phyloP scores from a whole-genome alignment of 2,113 vertebrate species.

The Rhynchopsitta pachyrhyncha region DNA sequence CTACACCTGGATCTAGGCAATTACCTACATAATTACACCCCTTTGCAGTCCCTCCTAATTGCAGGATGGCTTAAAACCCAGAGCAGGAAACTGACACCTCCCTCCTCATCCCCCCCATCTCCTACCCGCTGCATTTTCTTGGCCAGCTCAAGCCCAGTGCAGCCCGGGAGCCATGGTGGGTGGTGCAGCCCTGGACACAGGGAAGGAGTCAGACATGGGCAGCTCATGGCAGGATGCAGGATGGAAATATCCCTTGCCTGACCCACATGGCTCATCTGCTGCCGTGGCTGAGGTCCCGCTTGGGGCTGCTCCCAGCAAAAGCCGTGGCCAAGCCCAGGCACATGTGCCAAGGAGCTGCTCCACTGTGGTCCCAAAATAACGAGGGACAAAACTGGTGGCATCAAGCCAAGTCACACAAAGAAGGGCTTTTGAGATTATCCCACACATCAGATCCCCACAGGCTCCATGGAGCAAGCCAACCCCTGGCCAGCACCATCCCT shows the following conservation, averaged over 20 bases:
- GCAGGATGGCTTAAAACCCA: background rate
- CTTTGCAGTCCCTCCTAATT: background rate
- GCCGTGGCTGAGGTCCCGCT: background rate
- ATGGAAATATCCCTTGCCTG: background rate
- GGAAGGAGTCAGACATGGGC: rapidly evolving
- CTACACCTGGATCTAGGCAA: background rate
- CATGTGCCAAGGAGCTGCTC: rapidly evolving
- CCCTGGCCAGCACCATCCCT: background rate
- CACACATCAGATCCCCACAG: background rate
- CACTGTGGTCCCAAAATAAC: background rate
- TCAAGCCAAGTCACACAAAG: background rate
- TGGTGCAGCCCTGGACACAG: rapidly evolving
- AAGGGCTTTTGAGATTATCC: conserved; percentile 1
- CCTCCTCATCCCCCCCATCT: background rate
- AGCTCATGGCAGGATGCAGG: background rate
- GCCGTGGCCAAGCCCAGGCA: background rate
- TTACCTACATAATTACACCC: rapidly evolving
- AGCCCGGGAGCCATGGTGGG: rapidly evolving
- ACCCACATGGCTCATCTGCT: background rate
- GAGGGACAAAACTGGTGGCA: background rate
- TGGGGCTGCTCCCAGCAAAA: background rate
- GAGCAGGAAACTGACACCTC: background rate
- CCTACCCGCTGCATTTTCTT: background rate
- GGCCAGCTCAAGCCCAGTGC: background rate
- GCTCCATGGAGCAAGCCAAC: background rate